Percentiles rank a stretch among this genome's conserved stretches.
These are phyloP conservation scores for Thereuonema tuberculata DNA, from an alignment of 1,140 invertebrate species.

Conservation along the genomic window DNA sequence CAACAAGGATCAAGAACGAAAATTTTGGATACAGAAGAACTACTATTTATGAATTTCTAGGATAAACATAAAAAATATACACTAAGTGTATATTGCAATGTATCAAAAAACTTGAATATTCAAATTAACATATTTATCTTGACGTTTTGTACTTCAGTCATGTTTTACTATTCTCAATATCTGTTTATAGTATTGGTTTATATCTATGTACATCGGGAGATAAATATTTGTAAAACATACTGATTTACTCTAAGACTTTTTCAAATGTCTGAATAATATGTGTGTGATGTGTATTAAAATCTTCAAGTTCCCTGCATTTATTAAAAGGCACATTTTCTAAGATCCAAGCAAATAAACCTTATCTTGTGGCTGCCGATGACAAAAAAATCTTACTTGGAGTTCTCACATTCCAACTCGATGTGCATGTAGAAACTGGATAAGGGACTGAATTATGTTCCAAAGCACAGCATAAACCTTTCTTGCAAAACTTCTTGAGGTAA, in stretches of 20 bases:
- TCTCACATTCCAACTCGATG: not conserved
- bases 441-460: not conserved
- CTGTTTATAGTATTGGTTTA: not conserved
- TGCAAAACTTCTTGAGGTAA: not conserved
- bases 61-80: too few species aligned
- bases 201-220: not conserved
- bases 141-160: not conserved
- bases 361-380: not conserved
- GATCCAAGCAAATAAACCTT: slow-evolving; percentile 2
- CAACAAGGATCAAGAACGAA: too few species aligned
- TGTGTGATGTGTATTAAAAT: not conserved
- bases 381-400: not conserved
- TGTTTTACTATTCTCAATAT: not conserved
- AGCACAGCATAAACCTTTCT: not conserved
- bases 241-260: not conserved
- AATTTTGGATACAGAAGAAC: too few species aligned
- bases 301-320: slow-evolving; percentile 3
- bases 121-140: not conserved
- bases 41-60: too few species aligned
- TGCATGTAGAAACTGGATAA: not conserved
- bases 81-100: not conserved
- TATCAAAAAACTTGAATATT: not conserved
- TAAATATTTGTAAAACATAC: not conserved
- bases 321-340: slow-evolving; percentile 9
- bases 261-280: not conserved